These are phyloP conservation scores for Hyposoter didymator DNA, from an alignment of 2,888 invertebrate genomes.

Conservation along the genomic window DNA sequence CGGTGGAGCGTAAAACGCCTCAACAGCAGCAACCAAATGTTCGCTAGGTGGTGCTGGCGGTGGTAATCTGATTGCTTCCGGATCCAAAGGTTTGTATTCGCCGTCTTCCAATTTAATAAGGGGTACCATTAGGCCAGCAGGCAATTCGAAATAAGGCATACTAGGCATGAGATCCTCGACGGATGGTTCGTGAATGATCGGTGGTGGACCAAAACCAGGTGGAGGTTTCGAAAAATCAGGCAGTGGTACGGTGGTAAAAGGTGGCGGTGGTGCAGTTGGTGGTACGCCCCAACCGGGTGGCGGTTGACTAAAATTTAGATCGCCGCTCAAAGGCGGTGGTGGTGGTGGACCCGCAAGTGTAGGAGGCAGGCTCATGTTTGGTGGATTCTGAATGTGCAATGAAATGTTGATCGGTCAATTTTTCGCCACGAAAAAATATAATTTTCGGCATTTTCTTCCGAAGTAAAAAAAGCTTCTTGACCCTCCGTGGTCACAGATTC, in stretches of 20 bases:
- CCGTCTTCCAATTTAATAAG: conserved; percentile 96
- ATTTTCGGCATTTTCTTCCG: too few relatives aligned
- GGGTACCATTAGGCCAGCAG: conserved; percentile 99
- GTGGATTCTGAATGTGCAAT: conserved; percentile 74
- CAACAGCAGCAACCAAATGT: conserved; percentile 95
- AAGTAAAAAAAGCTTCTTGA: too few relatives aligned
- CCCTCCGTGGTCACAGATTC: too few relatives aligned
- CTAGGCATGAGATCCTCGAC: conserved; percentile 93
- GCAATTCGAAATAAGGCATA: conserved; percentile 98
- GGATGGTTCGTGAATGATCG: conserved; percentile 83
- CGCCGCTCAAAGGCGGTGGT: conserved; percentile 85
- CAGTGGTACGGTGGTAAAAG: conserved; percentile 82
- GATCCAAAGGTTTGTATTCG: conserved; percentile 95
- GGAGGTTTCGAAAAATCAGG: conserved; percentile 95
- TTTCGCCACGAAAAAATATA: neutral
- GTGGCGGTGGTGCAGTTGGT: conserved; percentile 76
- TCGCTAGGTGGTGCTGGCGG: conserved; percentile 98
- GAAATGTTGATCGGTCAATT: neutral
- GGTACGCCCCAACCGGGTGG: conserved; percentile 87
- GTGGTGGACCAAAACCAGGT: conserved; percentile 88
- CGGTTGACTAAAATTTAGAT: conserved; percentile 85
- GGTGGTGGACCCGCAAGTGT: conserved; percentile 78
- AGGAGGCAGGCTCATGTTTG: conserved; percentile 78
- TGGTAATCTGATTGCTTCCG: conserved; percentile 95
- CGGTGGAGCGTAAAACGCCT: conserved; percentile 97